phyloP scores from a whole-genome alignment of 2,797 vertebrate species.

The Sardinella longiceps region DNA sequence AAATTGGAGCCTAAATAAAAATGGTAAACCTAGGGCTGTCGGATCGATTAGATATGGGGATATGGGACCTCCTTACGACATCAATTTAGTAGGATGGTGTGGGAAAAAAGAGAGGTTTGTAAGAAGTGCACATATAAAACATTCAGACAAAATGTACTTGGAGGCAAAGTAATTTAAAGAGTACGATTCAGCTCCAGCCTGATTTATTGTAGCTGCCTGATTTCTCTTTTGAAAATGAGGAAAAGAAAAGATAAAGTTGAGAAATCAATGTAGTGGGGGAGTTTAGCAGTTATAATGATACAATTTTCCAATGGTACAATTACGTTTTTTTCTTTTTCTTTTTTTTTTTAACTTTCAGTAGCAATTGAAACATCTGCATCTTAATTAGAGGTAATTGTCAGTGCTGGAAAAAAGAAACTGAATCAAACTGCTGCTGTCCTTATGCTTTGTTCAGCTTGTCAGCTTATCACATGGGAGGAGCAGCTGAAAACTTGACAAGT shows the following conservation, averaged over 20 bases:
- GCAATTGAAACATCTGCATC: background rate
- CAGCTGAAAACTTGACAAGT: background rate
- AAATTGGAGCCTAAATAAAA: constrained; percentile 44
- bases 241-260: background rate
- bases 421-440: background rate
- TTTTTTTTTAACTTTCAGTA: too few relatives aligned
- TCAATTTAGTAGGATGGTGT: constrained; percentile 31
- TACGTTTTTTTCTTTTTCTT: background rate
- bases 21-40: constrained; percentile 22
- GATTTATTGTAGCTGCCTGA: background rate
- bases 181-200: background rate
- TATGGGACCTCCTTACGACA: constrained; percentile 8
- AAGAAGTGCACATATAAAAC: background rate
- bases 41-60: constrained; percentile 35
- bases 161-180: background rate
- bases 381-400: background rate
- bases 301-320: background rate
- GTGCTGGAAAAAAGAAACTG: background rate
- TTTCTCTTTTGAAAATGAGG: background rate
- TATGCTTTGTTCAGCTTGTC: background rate
- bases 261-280: background rate
- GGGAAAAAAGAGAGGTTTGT: background rate
- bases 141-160: background rate
- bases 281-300: background rate
- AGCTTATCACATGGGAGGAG: background rate